These are phyloP conservation scores for Agonum fuliginosum DNA, from an alignment of 2,888 invertebrate genomes.

Conservation along the genomic window DNA sequence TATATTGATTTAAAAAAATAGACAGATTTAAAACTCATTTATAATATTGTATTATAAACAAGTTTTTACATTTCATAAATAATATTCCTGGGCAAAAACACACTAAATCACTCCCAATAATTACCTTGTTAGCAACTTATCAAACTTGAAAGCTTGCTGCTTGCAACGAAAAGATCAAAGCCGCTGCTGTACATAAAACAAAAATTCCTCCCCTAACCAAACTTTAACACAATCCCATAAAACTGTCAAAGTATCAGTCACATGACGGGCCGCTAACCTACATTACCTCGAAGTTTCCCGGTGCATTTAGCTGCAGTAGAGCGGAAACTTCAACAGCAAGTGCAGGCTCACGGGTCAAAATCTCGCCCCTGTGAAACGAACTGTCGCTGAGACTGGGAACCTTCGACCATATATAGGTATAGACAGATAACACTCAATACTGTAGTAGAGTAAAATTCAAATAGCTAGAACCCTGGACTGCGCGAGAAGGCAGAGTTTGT, in stretches of 20 bases:
- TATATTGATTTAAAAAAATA: no score
- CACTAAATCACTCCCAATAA: background rate
- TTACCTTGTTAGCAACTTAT: background rate
- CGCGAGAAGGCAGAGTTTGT: no score
- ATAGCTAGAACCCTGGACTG: no score
- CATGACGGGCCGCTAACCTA: conserved; percentile 9
- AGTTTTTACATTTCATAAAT: no score
- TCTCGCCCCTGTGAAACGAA: background rate
- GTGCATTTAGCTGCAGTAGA: conserved; percentile 8
- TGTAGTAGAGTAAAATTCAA: no score
- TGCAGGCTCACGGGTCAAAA: background rate
- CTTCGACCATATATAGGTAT: no score
- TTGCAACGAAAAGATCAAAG: background rate
- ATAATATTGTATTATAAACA: no score
- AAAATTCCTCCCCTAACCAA: background rate
- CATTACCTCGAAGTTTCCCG: background rate
- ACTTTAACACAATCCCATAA: background rate
- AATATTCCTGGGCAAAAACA: background rate
- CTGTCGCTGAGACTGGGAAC: no score
- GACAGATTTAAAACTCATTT: no score
- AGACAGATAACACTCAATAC: no score
- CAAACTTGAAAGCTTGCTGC: no score
- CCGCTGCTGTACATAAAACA: background rate
- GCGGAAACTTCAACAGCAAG: conserved; percentile 28
- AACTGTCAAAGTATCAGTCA: conserved; percentile 39